Conservation (phyloP, 2,888 invertebrate genomes). For the Drosophila hawaiiensis region DNA sequence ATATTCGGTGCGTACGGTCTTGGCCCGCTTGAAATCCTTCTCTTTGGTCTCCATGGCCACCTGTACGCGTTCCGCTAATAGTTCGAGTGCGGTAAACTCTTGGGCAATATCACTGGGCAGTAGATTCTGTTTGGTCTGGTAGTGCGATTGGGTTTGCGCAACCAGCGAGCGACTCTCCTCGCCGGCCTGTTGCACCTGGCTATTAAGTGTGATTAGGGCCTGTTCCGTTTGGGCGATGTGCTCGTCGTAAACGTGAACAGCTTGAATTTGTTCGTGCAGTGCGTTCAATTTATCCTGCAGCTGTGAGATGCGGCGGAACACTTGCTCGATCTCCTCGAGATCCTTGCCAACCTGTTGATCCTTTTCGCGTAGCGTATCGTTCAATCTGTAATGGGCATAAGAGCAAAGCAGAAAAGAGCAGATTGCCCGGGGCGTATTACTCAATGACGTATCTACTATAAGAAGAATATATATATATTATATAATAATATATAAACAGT, state of each 20-base stretch:
- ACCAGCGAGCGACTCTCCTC: slow-evolving; percentile 87
- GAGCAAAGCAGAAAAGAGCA: slow-evolving; percentile 21
- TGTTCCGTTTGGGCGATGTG: slow-evolving; percentile 88
- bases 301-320: slow-evolving; percentile 89
- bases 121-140: slow-evolving; percentile 88
- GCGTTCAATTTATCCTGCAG: slow-evolving; percentile 89
- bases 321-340: slow-evolving; percentile 91
- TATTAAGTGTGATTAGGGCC: slow-evolving; percentile 87
- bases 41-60: slow-evolving; percentile 95
- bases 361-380: slow-evolving; percentile 91
- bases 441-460: slow-evolving; percentile 49
- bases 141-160: slow-evolving; percentile 87
- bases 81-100: slow-evolving; percentile 92
- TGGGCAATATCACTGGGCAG: slow-evolving; percentile 92
- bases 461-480: slow-evolving; percentile 31
- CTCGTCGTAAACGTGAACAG: slow-evolving; percentile 92
- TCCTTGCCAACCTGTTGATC: slow-evolving; percentile 91
- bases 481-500: slow-evolving; percentile 55
- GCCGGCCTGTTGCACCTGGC: slow-evolving; percentile 87
- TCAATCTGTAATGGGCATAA: slow-evolving; percentile 88
- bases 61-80: slow-evolving; percentile 91
- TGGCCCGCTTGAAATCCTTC: slow-evolving; percentile 94
- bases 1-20: slow-evolving; percentile 93
- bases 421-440: slow-evolving; percentile 59
- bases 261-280: slow-evolving; percentile 88